Evolutionary conservation across 2,113 vertebrate species (phyloP).

Genomic region (Recurvirostra avosetta): DNA sequence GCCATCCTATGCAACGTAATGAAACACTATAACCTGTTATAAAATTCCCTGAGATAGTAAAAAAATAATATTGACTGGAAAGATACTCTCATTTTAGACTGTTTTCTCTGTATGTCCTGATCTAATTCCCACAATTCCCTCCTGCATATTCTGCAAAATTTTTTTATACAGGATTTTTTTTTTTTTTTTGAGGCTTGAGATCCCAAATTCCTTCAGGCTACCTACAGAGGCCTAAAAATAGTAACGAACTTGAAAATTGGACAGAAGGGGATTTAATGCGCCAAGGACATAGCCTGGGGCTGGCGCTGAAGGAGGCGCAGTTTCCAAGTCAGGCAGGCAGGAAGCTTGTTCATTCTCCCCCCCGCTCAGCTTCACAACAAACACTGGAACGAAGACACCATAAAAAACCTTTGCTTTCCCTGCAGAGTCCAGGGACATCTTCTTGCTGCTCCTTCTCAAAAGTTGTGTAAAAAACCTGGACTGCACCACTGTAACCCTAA

Average conservation of each 20-base stretch:
- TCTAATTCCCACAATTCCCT: conserved; percentile 14
- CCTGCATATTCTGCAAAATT: background rate
- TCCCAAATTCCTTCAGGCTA: conserved; percentile 13
- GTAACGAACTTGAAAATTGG: background rate
- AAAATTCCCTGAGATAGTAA: background rate
- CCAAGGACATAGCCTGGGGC: background rate
- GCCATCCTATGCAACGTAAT: background rate
- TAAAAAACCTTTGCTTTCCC: background rate
- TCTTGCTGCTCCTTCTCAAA: background rate
- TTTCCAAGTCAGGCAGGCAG: background rate
- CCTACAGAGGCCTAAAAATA: conserved; percentile 36
- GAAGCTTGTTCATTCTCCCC: background rate
- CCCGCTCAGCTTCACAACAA: background rate
- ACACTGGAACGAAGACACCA: background rate
- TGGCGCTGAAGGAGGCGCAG: accelerated
- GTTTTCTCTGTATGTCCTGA: background rate
- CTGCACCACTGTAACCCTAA: background rate
- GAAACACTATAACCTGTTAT: background rate
- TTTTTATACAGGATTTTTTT: background rate
- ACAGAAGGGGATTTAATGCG: background rate
- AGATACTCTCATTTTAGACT: conserved; percentile 18
- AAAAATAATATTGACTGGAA: background rate
- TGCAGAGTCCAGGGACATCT: background rate
- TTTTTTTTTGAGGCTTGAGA: background rate
- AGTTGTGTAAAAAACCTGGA: background rate